Percentiles rank a stretch among this genome's conserved stretches.
These are phyloP conservation scores for Alsophila aescularia DNA, from an alignment of 2,888 invertebrate species.

Conservation along the genomic window DNA sequence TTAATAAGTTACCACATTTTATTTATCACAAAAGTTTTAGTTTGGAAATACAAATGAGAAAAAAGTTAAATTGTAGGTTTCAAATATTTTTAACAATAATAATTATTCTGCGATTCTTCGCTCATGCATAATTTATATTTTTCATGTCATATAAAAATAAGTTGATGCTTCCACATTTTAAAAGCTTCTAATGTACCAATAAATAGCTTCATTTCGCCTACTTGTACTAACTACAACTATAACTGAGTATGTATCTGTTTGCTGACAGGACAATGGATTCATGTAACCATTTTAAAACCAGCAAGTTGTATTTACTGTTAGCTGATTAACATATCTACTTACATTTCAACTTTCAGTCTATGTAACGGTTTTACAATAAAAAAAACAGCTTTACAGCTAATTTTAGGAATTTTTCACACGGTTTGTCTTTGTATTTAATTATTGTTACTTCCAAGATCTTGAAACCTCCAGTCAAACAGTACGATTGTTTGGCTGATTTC, in stretches of 20 bases:
- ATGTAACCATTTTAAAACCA: constrained; percentile 33
- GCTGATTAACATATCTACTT: constrained; percentile 30
- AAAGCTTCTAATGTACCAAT: not conserved
- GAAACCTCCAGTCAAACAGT: not conserved
- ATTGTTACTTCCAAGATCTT: constrained; percentile 3
- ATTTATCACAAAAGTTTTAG: no score
- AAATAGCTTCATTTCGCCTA: no score
- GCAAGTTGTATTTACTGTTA: constrained; percentile 32
- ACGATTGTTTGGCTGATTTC: constrained; percentile 15
- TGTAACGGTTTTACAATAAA: constrained; percentile 22
- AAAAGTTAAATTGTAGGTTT: no score
- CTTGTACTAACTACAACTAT: no score
- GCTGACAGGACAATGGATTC: constrained; percentile 36
- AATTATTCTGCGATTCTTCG: no score
- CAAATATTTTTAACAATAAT: no score
- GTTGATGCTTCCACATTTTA: no score
- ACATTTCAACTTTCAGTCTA: constrained; percentile 25
- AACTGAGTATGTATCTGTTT: no score
- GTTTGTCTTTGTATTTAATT: not conserved
- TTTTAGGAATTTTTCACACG: constrained; percentile 6
- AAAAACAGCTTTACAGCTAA: not conserved
- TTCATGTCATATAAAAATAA: no score
- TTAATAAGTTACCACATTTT: no score
- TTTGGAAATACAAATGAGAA: no score
- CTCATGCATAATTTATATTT: no score